phyloP scores from a whole-genome alignment of 2,797 vertebrate species.

The Parauchenoglanis punctatus region DNA sequence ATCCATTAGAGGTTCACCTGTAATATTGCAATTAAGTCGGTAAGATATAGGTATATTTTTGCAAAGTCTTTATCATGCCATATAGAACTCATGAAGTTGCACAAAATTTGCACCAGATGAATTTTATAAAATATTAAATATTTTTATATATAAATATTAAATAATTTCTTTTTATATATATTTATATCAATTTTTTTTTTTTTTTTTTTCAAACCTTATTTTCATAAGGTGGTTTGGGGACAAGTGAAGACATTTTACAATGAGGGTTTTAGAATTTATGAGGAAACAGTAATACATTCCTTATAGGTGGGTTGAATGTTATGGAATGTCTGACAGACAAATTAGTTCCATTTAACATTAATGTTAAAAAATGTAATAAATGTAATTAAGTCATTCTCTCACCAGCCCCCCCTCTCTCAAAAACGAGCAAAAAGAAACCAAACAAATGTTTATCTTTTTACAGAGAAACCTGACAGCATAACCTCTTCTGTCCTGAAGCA shows the following conservation, averaged over 20 bases:
- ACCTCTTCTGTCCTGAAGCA: neutral
- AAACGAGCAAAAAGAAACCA: neutral
- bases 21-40: neutral
- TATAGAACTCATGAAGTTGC: neutral
- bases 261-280: neutral
- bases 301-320: neutral
- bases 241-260: neutral
- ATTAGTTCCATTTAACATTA: neutral
- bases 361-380: neutral
- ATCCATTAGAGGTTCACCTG: neutral
- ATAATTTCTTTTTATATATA: too few species aligned
- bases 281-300: neutral
- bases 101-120: neutral
- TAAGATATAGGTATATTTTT: neutral
- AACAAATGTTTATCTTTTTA: neutral
- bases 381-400: neutral
- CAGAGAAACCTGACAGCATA: neutral
- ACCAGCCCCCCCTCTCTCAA: neutral
- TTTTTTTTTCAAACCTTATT: neutral
- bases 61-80: neutral
- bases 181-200: too few species aligned
- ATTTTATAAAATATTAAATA: neutral
- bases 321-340: neutral
- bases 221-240: neutral
- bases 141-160: neutral